phyloP scores from a whole-genome alignment of 2,797 vertebrate genomes.

The Sandelia bainsii region DNA sequence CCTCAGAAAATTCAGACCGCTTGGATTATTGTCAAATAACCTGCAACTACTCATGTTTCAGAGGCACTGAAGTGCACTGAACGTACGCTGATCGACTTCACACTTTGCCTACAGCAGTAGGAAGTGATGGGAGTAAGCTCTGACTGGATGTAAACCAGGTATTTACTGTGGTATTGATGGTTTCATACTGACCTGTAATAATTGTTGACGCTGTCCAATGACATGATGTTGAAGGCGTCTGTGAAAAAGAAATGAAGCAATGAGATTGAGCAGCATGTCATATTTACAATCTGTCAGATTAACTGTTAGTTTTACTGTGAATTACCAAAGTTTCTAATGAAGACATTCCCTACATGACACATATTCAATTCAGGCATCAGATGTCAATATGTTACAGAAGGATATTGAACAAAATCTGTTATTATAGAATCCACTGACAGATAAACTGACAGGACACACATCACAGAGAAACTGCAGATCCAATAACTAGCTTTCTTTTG shows the following conservation, averaged over 20 bases:
- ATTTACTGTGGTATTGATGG: not conserved
- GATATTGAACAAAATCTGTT: slow-evolving; percentile 13
- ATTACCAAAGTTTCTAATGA: not conserved
- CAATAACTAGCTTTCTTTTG: slow-evolving; percentile 11
- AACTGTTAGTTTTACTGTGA: not conserved
- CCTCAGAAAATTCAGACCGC: slow-evolving; percentile 30
- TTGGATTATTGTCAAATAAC: slow-evolving; percentile 49
- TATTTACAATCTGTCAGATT: not conserved
- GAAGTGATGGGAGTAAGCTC: not conserved
- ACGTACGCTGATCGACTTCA: slow-evolving; percentile 20
- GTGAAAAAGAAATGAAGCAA: slow-evolving; percentile 59
- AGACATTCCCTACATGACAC: not conserved
- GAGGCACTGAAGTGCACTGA: slow-evolving; percentile 1
- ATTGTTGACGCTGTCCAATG: slow-evolving; percentile 90
- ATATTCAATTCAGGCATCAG: slow-evolving; percentile 12
- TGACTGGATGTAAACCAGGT: not conserved
- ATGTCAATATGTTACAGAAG: slow-evolving; percentile 12
- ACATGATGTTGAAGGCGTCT: slow-evolving; percentile 97
- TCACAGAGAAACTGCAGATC: slow-evolving; percentile 33
- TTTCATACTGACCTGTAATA: slow-evolving; percentile 92
- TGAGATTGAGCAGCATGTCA: not conserved
- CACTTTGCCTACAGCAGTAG: not conserved
- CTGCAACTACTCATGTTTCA: slow-evolving; percentile 40
- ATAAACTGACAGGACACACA: slow-evolving; percentile 20
- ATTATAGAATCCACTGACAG: not conserved